Percentiles rank a stretch among this genome's conserved stretches.
phyloP scores from a whole-genome alignment of 2,113 vertebrate species.

The Coreoperca whiteheadi region DNA sequence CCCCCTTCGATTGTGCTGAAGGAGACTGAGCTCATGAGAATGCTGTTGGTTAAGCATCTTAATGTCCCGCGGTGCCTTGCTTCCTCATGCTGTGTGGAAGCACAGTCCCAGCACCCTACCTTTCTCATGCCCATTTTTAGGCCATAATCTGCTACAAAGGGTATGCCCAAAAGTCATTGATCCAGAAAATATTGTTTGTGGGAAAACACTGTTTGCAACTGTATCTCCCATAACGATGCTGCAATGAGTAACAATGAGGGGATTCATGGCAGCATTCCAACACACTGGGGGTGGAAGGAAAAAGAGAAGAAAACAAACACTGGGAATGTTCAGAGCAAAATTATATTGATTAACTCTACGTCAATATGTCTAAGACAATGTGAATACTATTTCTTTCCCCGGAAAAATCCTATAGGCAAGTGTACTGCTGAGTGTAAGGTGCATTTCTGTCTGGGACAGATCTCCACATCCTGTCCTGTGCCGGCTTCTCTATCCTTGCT shows the following conservation, averaged over 20 bases:
- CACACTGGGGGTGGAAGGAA: slow-evolving; percentile 28
- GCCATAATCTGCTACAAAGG: neutral
- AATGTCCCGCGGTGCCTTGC: slow-evolving; percentile 10
- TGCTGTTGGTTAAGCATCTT: slow-evolving; percentile 24
- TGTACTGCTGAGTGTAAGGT: slow-evolving; percentile 7
- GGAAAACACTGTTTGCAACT: slow-evolving; percentile 35
- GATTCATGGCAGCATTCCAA: slow-evolving; percentile 58
- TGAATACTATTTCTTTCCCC: slow-evolving; percentile 4
- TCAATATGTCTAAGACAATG: neutral
- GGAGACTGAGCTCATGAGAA: slow-evolving; percentile 72
- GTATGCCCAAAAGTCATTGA: no score
- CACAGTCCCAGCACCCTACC: slow-evolving; percentile 13
- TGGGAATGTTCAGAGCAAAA: slow-evolving; percentile 26
- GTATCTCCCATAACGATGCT: slow-evolving; percentile 38
- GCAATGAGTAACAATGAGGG: slow-evolving; percentile 20
- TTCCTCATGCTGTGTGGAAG: neutral
- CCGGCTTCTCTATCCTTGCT: neutral
- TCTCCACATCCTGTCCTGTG: neutral
- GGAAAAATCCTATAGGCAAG: neutral
- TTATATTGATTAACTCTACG: neutral
- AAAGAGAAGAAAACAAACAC: slow-evolving; percentile 2
- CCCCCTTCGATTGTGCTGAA: slow-evolving; percentile 49
- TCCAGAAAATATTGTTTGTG: slow-evolving; percentile 30
- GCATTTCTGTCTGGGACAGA: slow-evolving; percentile 32
- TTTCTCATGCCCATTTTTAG: slow-evolving; percentile 19